Evolutionary conservation across 2,113 vertebrate species (phyloP).

Genomic region (Siniperca knerii): DNA sequence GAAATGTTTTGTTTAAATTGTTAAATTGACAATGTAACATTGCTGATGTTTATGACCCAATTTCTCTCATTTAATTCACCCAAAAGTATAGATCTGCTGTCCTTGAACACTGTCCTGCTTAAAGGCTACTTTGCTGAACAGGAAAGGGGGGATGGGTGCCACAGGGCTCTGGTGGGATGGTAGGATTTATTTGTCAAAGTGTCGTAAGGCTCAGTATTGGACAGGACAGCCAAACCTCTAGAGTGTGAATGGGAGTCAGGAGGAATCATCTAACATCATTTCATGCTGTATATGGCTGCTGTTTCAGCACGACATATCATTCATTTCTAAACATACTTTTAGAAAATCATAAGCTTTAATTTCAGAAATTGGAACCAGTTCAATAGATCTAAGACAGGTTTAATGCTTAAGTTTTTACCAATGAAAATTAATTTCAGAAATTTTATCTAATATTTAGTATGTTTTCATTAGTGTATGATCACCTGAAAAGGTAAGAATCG

Average conservation of each 20-base stretch:
- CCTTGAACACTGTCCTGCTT: neutral
- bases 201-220: neutral
- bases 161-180: neutral
- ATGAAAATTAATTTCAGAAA: too few species aligned
- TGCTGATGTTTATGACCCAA: neutral
- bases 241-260: neutral
- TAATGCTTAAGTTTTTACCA: too few species aligned
- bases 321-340: neutral
- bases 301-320: neutral
- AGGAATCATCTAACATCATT: neutral
- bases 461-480: too few species aligned
- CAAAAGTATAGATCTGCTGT: neutral
- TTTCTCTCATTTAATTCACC: neutral
- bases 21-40: neutral
- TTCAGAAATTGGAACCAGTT: too few species aligned
- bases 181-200: conserved; percentile 23
- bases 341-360: neutral
- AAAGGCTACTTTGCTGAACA: neutral
- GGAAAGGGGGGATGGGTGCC: neutral
- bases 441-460: too few species aligned
- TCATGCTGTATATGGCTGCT: neutral
- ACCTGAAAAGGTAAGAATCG: too few species aligned
- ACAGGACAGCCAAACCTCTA: neutral
- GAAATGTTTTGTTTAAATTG: neutral
- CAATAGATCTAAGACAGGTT: neutral